Percentiles rank a stretch among this genome's conserved stretches.
Conservation (phyloP, 2,888 invertebrate genomes). For the Willowsia nigromaculata region DNA sequence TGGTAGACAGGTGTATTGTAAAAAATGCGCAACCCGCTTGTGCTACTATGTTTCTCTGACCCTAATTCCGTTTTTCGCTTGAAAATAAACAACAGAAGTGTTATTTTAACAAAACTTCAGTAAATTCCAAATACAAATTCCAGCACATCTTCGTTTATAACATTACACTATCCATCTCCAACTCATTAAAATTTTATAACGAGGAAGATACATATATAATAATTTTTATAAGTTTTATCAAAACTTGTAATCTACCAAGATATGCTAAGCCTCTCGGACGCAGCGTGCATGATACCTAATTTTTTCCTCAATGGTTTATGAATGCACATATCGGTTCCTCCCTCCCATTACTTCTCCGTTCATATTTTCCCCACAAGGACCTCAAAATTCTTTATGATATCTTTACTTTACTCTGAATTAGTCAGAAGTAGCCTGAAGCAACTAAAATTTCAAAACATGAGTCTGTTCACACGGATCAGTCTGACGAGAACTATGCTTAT, state of each 20-base stretch:
- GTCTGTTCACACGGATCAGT: no score
- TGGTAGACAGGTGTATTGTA: conserved; percentile 3
- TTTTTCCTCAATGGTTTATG: no score
- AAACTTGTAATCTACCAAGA: conserved; percentile 35
- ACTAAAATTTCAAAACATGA: no score
- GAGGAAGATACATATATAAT: conserved; percentile 19
- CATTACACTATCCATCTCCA: not conserved
- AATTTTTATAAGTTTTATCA: conserved; percentile 61
- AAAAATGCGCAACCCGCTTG: no score
- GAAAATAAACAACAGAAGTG: not conserved
- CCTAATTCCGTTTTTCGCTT: conserved; percentile 47
- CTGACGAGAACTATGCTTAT: no score
- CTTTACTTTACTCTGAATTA: no score
- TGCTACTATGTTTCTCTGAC: conserved; percentile 57
- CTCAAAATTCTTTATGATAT: no score
- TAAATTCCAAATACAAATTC: not conserved
- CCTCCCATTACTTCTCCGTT: no score
- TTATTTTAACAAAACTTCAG: not conserved
- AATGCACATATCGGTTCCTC: no score
- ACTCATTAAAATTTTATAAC: conserved; percentile 12
- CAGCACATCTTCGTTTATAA: not conserved
- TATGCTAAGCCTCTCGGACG: conserved; percentile 42
- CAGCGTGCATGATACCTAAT: not conserved
- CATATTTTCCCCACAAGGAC: no score
- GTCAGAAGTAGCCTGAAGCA: no score